Base-by-base conservation (phyloP, 2,797 vertebrate species). In the Loris lydekkerianus region DNA sequence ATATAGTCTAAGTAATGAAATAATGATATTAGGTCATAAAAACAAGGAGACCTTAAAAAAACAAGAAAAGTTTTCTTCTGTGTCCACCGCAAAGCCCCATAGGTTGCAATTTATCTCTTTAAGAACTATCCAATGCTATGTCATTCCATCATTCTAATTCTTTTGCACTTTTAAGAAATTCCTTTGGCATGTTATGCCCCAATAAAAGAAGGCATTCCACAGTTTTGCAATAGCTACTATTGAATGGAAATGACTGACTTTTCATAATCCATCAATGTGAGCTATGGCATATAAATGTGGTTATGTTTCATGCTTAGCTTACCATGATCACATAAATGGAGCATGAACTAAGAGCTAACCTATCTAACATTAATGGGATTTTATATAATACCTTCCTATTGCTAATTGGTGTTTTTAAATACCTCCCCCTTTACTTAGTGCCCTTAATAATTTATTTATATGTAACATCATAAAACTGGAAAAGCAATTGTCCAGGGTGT, bases 371-470 rank as follows among this genome's bases (percentile, higher is more conserved):
- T n/a, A 9, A 89, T 67, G n/a, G 31, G 25, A 80, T 92, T 75
- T 91, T 91, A 67, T 83, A 60, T 46, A 91, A 78, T 80, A 10
- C 65, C 37, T 94, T 67, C 27, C 46, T 91, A 10, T 63, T 40
- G 9, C 76, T 73, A 80, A 56, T 27, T 73, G 29, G 17, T 91
- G 20, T 76, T 78, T 37, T 78, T 81, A 96, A 82, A 40, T 81
- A 61, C 13, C 25, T 72, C 21, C 14, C 29, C 6, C 69, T 88
- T 27, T 75, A 18, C 37, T 75, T 56, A 56, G 27, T 63, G 20
- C 65, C 89, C 43, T 61, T 72, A 76, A 65, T 8, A 17, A 46
- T 80, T 95, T 90, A 53, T 49, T 97, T 86, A 43, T 75, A 86
- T 5, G 70, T 15, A 53, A 53, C 37, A 69, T 82, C 85, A 37